Conservation (phyloP, 2,113 vertebrate species). For the Glaucomys volans region DNA sequence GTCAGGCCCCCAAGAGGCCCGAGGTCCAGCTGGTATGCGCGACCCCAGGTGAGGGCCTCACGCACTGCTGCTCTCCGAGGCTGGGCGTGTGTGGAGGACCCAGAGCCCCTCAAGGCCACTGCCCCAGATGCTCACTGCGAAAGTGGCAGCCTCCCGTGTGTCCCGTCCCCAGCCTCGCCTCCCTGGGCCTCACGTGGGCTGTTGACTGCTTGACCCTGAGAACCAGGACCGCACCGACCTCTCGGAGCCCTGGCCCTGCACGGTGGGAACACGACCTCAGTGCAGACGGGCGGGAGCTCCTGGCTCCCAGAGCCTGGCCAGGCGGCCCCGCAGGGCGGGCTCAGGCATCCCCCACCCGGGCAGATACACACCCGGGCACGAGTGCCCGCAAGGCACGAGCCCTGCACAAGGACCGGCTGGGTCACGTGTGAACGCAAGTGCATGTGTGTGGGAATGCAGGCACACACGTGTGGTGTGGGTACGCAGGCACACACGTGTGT, state of each 20-base stretch:
- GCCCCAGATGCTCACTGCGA: not conserved
- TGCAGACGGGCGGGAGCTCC: not conserved
- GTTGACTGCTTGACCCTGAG: not conserved
- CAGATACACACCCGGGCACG: no score
- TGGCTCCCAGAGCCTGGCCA: not conserved
- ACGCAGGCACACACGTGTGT: no score
- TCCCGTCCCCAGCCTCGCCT: not conserved
- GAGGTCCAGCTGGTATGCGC: not conserved
- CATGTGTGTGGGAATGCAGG: not conserved
- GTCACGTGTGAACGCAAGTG: no score
- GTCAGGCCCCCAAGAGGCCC: no score
- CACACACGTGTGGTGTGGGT: no score
- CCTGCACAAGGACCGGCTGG: not conserved
- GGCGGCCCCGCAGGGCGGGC: not conserved
- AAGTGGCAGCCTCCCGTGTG: not conserved
- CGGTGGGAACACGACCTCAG: rapidly evolving
- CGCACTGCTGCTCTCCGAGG: not conserved
- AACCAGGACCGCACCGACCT: no score
- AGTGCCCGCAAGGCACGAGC: not conserved
- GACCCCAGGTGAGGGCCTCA: not conserved
- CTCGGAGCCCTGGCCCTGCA: no score
- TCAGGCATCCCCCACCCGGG: no score
- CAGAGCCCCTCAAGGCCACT: not conserved
- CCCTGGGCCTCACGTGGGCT: not conserved
- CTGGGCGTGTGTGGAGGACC: not conserved